A percentile compares a stretch with the other conserved stretches of the same genome.
Conservation (phyloP, 2,888 invertebrate genomes). For the Alcis repandata region DNA sequence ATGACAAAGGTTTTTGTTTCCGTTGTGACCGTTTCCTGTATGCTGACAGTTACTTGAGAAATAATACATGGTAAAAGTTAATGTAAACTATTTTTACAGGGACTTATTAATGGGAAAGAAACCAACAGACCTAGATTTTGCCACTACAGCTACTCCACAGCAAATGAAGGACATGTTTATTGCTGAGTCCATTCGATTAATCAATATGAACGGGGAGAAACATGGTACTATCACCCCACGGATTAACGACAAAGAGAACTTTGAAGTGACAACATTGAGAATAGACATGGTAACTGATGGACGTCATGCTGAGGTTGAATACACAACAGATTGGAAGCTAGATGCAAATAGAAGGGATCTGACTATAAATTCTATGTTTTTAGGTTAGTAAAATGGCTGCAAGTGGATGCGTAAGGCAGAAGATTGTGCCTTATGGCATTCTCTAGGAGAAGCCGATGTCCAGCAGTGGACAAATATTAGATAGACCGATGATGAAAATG, state of each 20-base stretch:
- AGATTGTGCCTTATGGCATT: too few species aligned
- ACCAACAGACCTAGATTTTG: constrained; percentile 98
- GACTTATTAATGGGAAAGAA: constrained; percentile 92
- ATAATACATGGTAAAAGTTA: too few species aligned
- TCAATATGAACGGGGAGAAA: constrained; percentile 96
- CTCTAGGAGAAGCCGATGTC: too few species aligned
- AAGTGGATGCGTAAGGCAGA: too few species aligned
- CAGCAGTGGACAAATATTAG: too few species aligned
- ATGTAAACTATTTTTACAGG: constrained; percentile 72
- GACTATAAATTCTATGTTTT: constrained; percentile 99
- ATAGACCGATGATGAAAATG: too few species aligned
- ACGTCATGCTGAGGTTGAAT: constrained; percentile 97
- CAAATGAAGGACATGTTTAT: constrained; percentile 98
- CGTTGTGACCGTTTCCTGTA: too few species aligned
- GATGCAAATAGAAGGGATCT: constrained; percentile 98
- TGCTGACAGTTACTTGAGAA: too few species aligned
- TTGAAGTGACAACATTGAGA: constrained; percentile 97
- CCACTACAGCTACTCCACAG: constrained; percentile 97
- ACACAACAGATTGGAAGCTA: constrained; percentile 96
- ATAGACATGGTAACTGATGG: constrained; percentile 97
- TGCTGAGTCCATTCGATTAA: constrained; percentile 94
- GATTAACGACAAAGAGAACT: constrained; percentile 97
- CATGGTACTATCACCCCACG: constrained; percentile 98
- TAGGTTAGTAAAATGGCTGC: constrained; percentile 88
- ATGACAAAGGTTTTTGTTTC: too few species aligned